A percentile compares a stretch with the other conserved stretches of the same genome.
These are phyloP conservation scores for Calephelis virginiensis DNA, from an alignment of 1,140 invertebrate species.

Conservation along the genomic window DNA sequence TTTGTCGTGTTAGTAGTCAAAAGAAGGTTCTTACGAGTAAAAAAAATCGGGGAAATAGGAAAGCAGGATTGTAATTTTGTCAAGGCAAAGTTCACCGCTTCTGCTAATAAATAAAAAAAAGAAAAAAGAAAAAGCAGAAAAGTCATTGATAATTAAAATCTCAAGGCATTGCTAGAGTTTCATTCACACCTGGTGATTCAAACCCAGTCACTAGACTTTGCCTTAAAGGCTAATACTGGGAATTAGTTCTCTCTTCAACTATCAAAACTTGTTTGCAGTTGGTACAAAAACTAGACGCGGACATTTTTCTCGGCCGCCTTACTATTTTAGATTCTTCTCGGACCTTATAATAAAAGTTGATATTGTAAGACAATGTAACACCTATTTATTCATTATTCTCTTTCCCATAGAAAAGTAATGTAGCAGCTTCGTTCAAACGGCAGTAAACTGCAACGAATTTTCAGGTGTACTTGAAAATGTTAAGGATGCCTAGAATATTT, in stretches of 20 bases:
- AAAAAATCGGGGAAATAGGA: too few species aligned
- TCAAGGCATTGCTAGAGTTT: neutral
- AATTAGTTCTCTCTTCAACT: conserved; percentile 12
- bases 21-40: too few species aligned
- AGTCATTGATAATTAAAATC: too few species aligned
- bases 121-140: too few species aligned
- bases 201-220: neutral
- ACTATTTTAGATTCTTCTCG: conserved; percentile 1
- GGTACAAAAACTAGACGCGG: neutral
- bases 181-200: conserved; percentile 3
- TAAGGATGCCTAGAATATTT: too few species aligned
- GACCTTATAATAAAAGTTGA: conserved; percentile 2
- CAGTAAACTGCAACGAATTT: too few species aligned
- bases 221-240: conserved; percentile 7
- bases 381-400: neutral
- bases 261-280: conserved; percentile 2
- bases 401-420: neutral
- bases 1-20: too few species aligned
- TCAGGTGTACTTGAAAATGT: too few species aligned
- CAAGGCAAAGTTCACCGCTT: too few species aligned
- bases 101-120: too few species aligned
- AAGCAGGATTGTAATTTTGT: too few species aligned
- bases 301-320: conserved; percentile 2
- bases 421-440: too few species aligned
- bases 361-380: conserved; percentile 1